Conservation (phyloP, 2,113 vertebrate species). For the Tychaedon coryphoeus region DNA sequence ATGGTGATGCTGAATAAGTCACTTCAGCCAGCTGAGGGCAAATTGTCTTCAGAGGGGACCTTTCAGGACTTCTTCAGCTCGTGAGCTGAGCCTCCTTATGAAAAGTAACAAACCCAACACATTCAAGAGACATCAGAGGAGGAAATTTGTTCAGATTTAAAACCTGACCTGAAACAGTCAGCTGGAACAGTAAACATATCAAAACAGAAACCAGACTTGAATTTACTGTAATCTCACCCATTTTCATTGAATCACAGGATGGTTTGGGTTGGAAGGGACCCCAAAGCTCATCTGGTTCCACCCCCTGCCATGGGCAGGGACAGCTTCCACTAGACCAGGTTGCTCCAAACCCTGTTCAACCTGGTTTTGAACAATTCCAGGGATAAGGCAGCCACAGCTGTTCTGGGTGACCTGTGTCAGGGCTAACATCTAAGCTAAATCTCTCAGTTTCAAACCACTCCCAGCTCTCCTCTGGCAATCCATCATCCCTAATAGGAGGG, state of each 20-base stretch:
- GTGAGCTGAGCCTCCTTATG: not conserved
- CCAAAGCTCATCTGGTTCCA: not conserved
- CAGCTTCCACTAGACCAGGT: accelerated
- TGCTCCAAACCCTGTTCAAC: not conserved
- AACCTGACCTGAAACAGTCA: not conserved
- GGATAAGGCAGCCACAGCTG: not conserved
- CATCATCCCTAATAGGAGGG: not conserved
- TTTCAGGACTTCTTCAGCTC: not conserved
- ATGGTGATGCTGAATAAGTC: not conserved
- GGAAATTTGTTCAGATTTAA: not conserved
- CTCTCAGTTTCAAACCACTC: not conserved
- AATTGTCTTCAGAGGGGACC: accelerated
- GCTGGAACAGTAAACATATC: not conserved
- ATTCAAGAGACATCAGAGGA: not conserved
- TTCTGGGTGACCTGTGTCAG: not conserved
- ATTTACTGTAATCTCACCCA: not conserved
- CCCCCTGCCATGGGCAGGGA: not conserved
- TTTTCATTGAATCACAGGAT: not conserved
- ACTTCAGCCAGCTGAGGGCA: not conserved
- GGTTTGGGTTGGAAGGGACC: not conserved
- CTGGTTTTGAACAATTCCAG: not conserved
- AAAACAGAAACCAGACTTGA: not conserved
- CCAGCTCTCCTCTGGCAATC: not conserved
- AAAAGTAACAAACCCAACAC: not conserved
- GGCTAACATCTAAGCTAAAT: not conserved